Percentiles rank a stretch among this genome's conserved stretches.
Evolutionary conservation across 2,888 invertebrate genomes (phyloP).

Genomic region (Phaonia tiefii): DNA sequence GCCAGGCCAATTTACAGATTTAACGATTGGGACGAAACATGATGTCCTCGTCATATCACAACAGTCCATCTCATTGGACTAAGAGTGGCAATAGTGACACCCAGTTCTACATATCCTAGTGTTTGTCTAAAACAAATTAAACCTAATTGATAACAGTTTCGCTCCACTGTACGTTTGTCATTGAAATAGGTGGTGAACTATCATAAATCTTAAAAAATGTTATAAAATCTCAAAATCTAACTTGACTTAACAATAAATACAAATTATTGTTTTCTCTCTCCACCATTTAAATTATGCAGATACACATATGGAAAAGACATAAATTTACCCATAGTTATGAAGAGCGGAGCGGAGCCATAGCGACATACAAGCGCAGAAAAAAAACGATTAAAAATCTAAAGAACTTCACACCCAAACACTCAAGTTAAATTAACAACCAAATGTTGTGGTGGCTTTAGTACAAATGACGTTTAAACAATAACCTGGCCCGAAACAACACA

Average conservation of each 20-base stretch:
- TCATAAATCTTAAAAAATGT: neutral
- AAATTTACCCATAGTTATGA: slow-evolving; percentile 69
- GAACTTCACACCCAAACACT: slow-evolving; percentile 69
- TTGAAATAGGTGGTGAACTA: neutral
- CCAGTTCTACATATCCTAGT: too few species aligned
- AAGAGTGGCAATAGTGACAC: too few species aligned
- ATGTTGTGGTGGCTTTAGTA: slow-evolving; percentile 1
- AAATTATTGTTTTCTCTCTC: slow-evolving; percentile 60
- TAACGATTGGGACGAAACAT: too few species aligned
- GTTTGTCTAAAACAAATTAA: too few species aligned
- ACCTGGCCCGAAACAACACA: slow-evolving; percentile 20
- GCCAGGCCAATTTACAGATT: too few species aligned
- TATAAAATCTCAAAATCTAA: slow-evolving; percentile 38
- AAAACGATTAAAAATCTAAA: slow-evolving; percentile 68
- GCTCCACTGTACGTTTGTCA: neutral
- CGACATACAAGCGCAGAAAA: slow-evolving; percentile 2
- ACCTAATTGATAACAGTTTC: neutral
- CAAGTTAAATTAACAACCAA: slow-evolving; percentile 63
- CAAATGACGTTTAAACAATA: slow-evolving; percentile 47
- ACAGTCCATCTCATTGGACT: too few species aligned
- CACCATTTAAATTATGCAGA: neutral
- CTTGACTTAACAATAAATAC: slow-evolving; percentile 64
- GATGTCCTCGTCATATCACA: too few species aligned
- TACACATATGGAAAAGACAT: slow-evolving; percentile 64
- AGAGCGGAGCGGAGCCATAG: slow-evolving; percentile 14